Percentiles rank a stretch among this genome's conserved stretches.
phyloP scores from a whole-genome alignment of 2,888 invertebrate genomes.

The Caenorhabditis macrosperma region DNA sequence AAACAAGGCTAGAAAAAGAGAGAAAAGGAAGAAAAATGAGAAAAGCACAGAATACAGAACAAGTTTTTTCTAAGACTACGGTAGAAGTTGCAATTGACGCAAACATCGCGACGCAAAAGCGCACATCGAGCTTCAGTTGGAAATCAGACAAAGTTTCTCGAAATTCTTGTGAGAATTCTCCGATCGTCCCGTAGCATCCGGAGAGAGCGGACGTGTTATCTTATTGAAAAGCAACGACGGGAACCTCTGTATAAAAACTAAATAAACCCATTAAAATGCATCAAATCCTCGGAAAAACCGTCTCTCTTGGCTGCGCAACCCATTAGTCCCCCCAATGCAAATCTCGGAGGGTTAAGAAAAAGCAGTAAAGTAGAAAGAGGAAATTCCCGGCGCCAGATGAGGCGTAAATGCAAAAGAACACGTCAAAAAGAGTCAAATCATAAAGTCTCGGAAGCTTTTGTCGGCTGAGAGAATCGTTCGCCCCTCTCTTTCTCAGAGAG shows the following conservation, averaged over 20 bases:
- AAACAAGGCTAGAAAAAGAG: no score
- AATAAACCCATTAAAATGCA: background rate
- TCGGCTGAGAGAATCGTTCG: conserved; percentile 38
- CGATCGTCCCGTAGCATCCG: background rate
- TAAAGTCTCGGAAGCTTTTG: conserved; percentile 27
- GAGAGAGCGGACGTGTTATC: background rate
- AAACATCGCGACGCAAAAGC: background rate
- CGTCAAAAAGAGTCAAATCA: conserved; percentile 31
- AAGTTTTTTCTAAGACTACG: background rate
- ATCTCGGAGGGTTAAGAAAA: conserved; percentile 7
- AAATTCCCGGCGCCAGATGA: conserved; percentile 3
- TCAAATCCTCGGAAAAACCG: background rate
- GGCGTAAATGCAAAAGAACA: background rate
- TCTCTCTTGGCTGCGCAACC: background rate
- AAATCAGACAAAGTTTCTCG: background rate
- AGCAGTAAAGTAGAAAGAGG: background rate
- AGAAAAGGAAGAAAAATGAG: background rate
- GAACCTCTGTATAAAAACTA: no score
- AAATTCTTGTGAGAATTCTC: background rate
- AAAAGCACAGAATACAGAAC: background rate
- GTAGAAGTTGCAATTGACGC: conserved; percentile 5
- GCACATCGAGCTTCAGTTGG: background rate
- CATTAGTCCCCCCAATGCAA: conserved; percentile 18
- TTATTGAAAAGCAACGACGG: no score
- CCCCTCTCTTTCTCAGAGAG: conserved; percentile 5